phyloP scores from a whole-genome alignment of 2,888 invertebrate genomes.

The Xestia ashworthii region DNA sequence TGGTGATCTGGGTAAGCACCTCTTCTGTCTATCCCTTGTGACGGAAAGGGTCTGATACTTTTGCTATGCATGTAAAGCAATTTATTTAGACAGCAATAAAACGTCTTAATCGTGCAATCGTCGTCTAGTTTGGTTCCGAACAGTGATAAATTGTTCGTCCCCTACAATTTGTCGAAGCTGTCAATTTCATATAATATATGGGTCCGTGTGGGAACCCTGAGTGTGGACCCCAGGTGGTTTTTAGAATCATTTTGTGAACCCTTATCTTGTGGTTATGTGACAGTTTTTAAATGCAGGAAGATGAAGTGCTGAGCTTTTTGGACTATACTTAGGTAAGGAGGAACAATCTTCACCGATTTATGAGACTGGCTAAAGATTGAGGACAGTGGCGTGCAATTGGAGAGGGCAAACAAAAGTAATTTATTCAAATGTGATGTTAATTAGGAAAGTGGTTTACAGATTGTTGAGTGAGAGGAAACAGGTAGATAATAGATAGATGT shows the following conservation, averaged over 20 bases:
- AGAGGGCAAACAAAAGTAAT: not conserved
- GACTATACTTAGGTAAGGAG: too few species aligned
- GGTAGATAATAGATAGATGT: too few species aligned
- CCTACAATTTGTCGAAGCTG: slow-evolving; percentile 43
- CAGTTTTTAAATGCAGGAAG: slow-evolving; percentile 23
- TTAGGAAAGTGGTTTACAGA: not conserved
- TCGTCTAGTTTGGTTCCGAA: slow-evolving; percentile 18
- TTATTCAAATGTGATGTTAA: not conserved
- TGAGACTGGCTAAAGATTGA: not conserved
- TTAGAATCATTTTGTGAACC: slow-evolving; percentile 32
- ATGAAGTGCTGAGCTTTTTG: not conserved
- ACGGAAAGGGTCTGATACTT: not conserved
- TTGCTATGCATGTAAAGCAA: not conserved
- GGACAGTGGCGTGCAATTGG: not conserved
- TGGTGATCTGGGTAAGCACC: not conserved
- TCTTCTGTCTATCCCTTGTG: too few species aligned
- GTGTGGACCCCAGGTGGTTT: slow-evolving; percentile 37
- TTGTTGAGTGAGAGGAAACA: too few species aligned
- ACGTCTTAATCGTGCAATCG: slow-evolving; percentile 21
- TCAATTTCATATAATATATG: slow-evolving; percentile 54
- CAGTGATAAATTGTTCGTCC: slow-evolving; percentile 38
- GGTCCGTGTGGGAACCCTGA: slow-evolving; percentile 21
- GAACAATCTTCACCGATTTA: not conserved
- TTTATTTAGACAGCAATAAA: not conserved
- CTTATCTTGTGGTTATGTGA: slow-evolving; percentile 37